phyloP scores from a whole-genome alignment of 2,113 vertebrate species.

The Gavia stellata region DNA sequence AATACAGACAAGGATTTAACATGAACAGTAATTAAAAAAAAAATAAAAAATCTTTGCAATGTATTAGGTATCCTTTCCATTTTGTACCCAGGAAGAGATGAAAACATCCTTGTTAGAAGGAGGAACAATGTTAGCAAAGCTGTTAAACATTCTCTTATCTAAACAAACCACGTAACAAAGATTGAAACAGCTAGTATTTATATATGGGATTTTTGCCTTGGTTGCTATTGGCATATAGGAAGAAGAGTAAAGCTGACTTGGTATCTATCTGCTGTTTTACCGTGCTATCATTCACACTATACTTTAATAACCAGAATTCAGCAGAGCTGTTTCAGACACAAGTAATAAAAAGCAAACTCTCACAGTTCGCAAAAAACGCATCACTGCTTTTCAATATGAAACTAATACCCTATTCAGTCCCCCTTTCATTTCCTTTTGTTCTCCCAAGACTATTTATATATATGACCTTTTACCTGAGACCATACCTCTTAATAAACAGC shows the following conservation, averaged over 20 bases:
- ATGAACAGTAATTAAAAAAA: not conserved
- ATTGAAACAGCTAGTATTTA: not conserved
- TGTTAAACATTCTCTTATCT: not conserved
- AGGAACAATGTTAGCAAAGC: not conserved
- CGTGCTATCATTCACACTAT: not conserved
- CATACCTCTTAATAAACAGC: not conserved
- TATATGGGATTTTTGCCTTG: not conserved
- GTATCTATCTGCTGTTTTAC: not conserved
- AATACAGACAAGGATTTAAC: not conserved
- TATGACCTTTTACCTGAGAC: slow-evolving; percentile 37
- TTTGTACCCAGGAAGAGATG: not conserved
- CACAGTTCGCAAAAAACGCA: not conserved
- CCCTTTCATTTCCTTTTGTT: slow-evolving; percentile 29
- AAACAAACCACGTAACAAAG: not conserved
- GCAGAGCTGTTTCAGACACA: not conserved
- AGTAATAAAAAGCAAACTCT: not conserved
- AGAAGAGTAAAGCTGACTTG: not conserved
- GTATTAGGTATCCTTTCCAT: not conserved
- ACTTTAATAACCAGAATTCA: not conserved
- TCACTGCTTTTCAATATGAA: not conserved
- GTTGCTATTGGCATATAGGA: not conserved
- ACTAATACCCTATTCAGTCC: not conserved
- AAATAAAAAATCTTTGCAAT: not conserved
- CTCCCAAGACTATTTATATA: slow-evolving; percentile 3
- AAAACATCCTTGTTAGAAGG: not conserved